phyloP scores from a whole-genome alignment of 2,797 vertebrate species.

The Discoglossus pictus region DNA sequence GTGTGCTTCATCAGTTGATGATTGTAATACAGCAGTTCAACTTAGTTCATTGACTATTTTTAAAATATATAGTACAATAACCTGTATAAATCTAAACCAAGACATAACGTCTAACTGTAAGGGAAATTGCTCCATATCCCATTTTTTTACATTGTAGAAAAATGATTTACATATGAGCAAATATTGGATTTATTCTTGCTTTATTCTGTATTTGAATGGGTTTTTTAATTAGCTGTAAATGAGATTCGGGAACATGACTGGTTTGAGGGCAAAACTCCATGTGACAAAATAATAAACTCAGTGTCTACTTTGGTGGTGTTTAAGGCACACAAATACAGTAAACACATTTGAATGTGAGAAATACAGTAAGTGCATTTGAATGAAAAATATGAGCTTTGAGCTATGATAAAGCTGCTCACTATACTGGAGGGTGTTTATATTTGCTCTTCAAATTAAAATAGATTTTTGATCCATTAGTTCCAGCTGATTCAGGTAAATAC shows the following conservation, averaged over 20 bases:
- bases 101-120: no score
- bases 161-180: no score
- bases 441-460: slow-evolving; percentile 9
- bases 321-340: not conserved
- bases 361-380: slow-evolving; percentile 1
- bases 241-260: not conserved
- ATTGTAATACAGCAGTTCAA: no score
- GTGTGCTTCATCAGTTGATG: no score
- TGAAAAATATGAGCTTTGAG: not conserved
- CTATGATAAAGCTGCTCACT: not conserved
- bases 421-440: slow-evolving; percentile 2
- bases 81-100: no score
- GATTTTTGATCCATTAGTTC: slow-evolving; percentile 7
- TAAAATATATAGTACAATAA: no score
- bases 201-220: no score
- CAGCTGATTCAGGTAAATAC: not conserved
- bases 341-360: slow-evolving; percentile 1
- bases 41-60: no score
- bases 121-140: no score
- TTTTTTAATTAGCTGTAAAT: not conserved
- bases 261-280: not conserved
- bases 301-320: not conserved
- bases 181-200: no score
- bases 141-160: no score
- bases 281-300: not conserved